Percentiles rank a stretch among this genome's conserved stretches.
phyloP scores from a whole-genome alignment of 1,140 invertebrate species.

The Gryllus bimaculatus region DNA sequence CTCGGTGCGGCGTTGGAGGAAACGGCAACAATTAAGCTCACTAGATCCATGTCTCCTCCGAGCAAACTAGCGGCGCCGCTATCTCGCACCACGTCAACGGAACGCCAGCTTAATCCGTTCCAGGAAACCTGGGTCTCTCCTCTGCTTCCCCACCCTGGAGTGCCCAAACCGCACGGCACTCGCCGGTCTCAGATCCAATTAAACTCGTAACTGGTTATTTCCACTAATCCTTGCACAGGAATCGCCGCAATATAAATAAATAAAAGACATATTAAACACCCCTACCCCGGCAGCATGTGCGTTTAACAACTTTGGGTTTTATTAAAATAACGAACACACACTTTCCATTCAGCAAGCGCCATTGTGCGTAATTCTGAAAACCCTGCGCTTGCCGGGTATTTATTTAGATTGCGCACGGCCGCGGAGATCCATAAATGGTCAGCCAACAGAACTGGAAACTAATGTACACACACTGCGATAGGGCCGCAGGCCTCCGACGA shows the following conservation, averaged over 20 bases:
- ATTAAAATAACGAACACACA: not conserved
- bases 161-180: not conserved
- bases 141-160: too few relatives aligned
- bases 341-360: not conserved
- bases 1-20: too few relatives aligned
- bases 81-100: too few relatives aligned
- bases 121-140: too few relatives aligned
- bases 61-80: too few relatives aligned
- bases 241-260: not conserved
- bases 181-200: not conserved
- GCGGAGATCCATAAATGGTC: not conserved
- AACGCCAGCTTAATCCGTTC: too few relatives aligned
- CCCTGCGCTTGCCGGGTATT: not conserved
- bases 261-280: not conserved
- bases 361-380: not conserved
- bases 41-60: too few relatives aligned
- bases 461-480: not conserved
- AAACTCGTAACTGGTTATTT: not conserved
- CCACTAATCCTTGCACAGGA: not conserved
- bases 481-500: too few relatives aligned
- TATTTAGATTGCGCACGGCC: not conserved
- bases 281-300: not conserved
- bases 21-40: too few relatives aligned
- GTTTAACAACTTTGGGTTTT: not conserved
- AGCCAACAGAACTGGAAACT: not conserved